These are phyloP conservation scores for Hipparchia semele DNA, from an alignment of 2,888 invertebrate genomes.

Conservation along the genomic window DNA sequence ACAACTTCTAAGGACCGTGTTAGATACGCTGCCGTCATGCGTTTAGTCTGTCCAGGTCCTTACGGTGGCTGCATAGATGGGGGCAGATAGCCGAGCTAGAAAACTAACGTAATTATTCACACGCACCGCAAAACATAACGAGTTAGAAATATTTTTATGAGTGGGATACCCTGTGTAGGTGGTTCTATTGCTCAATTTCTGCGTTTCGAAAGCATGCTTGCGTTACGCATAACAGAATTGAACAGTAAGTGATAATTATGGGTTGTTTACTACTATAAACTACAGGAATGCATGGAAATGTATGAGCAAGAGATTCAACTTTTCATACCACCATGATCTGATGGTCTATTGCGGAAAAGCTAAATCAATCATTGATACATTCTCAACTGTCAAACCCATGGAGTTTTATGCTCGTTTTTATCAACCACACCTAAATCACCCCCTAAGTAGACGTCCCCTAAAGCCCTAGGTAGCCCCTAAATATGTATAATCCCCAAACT, in stretches of 20 bases:
- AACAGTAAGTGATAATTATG: slow-evolving; percentile 17
- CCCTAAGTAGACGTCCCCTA: too few relatives aligned
- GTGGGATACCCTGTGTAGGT: slow-evolving; percentile 12
- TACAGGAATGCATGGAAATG: not conserved
- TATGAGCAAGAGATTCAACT: not conserved
- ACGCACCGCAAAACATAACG: slow-evolving; percentile 62
- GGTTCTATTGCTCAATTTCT: slow-evolving; percentile 20
- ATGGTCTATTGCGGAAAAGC: too few relatives aligned
- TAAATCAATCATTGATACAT: too few relatives aligned
- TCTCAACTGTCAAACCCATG: too few relatives aligned
- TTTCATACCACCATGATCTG: not conserved
- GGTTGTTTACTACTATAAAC: not conserved
- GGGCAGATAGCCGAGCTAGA: slow-evolving; percentile 75
- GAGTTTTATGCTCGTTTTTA: too few relatives aligned
- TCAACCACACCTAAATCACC: too few relatives aligned
- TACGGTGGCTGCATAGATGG: slow-evolving; percentile 70
- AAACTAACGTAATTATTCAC: slow-evolving; percentile 78
- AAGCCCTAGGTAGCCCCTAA: too few relatives aligned
- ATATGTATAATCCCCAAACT: too few relatives aligned
- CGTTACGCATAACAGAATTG: slow-evolving; percentile 21
- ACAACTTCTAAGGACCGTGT: not conserved
- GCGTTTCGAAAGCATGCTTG: slow-evolving; percentile 20
- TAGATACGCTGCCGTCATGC: not conserved
- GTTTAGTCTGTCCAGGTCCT: not conserved
- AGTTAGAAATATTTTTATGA: slow-evolving; percentile 44